A percentile compares a stretch with the other conserved stretches of the same genome.
These are phyloP conservation scores for Coleophora flavipennella DNA, from an alignment of 2,888 invertebrate species.

Conservation along the genomic window DNA sequence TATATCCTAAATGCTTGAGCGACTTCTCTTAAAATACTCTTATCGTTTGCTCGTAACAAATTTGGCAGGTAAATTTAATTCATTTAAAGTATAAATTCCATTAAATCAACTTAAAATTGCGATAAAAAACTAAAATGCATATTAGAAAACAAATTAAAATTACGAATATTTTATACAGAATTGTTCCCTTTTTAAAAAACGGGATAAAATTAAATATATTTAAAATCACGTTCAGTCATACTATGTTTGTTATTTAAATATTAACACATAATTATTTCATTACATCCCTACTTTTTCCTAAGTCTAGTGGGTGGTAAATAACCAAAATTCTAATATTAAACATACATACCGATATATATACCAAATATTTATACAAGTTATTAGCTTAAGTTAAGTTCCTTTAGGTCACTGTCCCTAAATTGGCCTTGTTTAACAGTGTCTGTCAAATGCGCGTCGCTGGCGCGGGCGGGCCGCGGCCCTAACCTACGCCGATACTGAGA, in stretches of 20 bases:
- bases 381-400: conserved; percentile 72
- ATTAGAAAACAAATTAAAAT: conserved; percentile 67
- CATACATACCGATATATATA: conserved; percentile 72
- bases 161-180: conserved; percentile 69
- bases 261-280: conserved; percentile 70
- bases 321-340: conserved; percentile 72
- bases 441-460: conserved; percentile 54
- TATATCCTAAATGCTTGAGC: conserved; percentile 67
- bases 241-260: conserved; percentile 60
- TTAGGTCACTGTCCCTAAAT: conserved; percentile 68
- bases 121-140: conserved; percentile 68
- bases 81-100: conserved; percentile 61
- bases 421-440: conserved; percentile 63
- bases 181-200: conserved; percentile 53
- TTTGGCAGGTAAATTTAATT: conserved; percentile 68
- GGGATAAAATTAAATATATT: conserved; percentile 59
- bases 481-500: conserved; percentile 13
- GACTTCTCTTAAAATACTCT: conserved; percentile 50
- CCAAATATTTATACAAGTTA: conserved; percentile 71
- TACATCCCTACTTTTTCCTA: conserved; percentile 68
- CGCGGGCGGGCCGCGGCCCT: conserved; percentile 20
- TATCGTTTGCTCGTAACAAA: conserved; percentile 60
- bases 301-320: conserved; percentile 70
- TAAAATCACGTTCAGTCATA: conserved; percentile 68
- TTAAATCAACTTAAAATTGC: conserved; percentile 64